Percentiles rank a stretch among this genome's conserved stretches.
Evolutionary conservation across 2,113 vertebrate species (phyloP).

Genomic region (Protomyctophum bolini): DNA sequence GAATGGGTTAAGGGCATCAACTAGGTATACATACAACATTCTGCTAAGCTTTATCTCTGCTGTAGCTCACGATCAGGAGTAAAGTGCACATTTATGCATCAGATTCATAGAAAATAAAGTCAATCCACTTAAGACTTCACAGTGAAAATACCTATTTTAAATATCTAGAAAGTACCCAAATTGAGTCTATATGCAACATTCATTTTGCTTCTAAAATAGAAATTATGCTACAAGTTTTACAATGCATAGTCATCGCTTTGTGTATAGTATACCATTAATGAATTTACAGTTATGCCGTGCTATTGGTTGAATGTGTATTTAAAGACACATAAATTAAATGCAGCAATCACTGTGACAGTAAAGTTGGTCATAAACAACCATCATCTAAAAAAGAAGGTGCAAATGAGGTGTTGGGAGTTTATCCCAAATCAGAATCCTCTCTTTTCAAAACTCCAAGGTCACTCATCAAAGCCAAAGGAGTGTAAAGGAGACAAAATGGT

Average conservation of each 20-base stretch:
- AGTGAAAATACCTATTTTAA: background rate
- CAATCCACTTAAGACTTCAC: background rate
- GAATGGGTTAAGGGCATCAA: background rate
- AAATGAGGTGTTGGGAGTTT: constrained; percentile 12
- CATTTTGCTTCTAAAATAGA: background rate
- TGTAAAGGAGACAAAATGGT: background rate
- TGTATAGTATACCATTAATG: constrained; percentile 1
- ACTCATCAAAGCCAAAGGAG: background rate
- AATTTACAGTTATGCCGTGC: constrained; percentile 15
- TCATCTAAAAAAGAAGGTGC: constrained; percentile 23
- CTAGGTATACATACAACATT: background rate
- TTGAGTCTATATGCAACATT: constrained; percentile 1
- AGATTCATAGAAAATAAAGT: constrained; percentile 7
- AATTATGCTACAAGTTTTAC: background rate
- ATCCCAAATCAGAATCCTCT: constrained; percentile 7
- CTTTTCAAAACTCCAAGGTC: background rate
- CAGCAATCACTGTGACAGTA: constrained; percentile 9
- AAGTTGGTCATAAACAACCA: background rate
- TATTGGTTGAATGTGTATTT: constrained; percentile 16
- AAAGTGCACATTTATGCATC: constrained; percentile 55
- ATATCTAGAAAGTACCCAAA: background rate
- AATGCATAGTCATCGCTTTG: background rate
- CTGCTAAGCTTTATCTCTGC: constrained; percentile 15
- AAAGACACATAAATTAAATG: constrained; percentile 27
- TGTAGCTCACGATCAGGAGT: constrained; percentile 24